These are phyloP conservation scores for Dendropsophus ebraccatus DNA, from an alignment of 2,113 vertebrate species.

Conservation along the genomic window DNA sequence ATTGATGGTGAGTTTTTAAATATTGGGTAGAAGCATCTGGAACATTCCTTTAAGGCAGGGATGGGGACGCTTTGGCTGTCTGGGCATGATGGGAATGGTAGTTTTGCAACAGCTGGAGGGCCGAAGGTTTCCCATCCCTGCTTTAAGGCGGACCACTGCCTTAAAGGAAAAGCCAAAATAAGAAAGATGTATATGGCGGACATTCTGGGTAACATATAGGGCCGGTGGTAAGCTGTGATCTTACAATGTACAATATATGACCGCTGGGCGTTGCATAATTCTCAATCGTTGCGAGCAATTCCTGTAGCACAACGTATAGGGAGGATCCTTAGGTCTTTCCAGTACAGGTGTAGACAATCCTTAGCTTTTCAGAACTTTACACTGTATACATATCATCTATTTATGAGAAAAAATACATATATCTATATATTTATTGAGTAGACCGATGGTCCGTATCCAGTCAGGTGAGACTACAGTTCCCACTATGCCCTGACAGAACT, in stretches of 20 bases:
- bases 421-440: not conserved
- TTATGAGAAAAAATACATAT: not conserved
- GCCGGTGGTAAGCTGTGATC: constrained; percentile 4
- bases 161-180: too few species aligned
- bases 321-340: not conserved
- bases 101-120: too few species aligned
- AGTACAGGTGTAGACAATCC: constrained; percentile 21
- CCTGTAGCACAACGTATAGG: not conserved
- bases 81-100: too few species aligned
- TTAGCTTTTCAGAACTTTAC: not conserved
- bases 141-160: too few species aligned
- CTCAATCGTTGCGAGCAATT: not conserved
- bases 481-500: not conserved
- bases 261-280: not conserved
- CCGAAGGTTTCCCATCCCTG: too few species aligned
- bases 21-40: not conserved
- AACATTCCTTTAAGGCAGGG: not conserved
- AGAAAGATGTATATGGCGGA: not conserved
- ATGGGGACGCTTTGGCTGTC: too few species aligned
- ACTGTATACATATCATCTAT: not conserved
- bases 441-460: not conserved
- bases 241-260: not conserved
- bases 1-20: not conserved
- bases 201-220: not conserved
- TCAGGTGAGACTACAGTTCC: not conserved